Evolutionary conservation across 2,888 invertebrate genomes (phyloP), one percentile per base, ranked within the genome.

Genomic region (Flexamia atlantica): DNA sequence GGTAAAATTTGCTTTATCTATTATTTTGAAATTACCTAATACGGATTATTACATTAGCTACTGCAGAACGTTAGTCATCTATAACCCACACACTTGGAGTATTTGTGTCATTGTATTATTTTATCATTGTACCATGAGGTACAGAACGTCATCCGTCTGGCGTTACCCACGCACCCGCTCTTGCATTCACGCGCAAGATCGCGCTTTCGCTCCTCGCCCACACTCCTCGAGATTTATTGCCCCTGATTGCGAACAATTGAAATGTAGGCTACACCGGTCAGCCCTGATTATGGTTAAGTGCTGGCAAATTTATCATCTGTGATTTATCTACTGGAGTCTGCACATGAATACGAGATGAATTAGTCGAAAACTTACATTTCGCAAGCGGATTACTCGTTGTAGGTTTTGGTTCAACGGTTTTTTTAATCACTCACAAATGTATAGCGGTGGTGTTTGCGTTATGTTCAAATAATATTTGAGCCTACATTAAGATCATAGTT

Each of bases 191-290:
- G 53, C 53, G 23, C 53, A 23, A 46, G 46, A 46, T 17, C 46
- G 46, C 46, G 46, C 46, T 46, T 46, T 46, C 46, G 46, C 12
- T 46, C 46, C 23, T 23, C 53, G 53, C 53, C 53, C 53, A 53
- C 46, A 46, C 53, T 20, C 53, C 20, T 46, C 12, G 17, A 53
- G 68, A 68, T 68, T 30, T 68, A 68, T 68, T 17, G 68, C 28
- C 17, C n/a, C 32, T 68, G 68, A 68, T 68, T 68, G 68, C 68
- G 68, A 68, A 68, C 68, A 68, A 68, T 68, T 68, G 68, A 68
- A 68, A 68, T 68, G 68, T 68, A 68, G 68, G 68, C 68, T 68
- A 28, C 30, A n/a, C 68, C 53, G 53, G 53, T 53, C 53, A 23
- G 10, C 20, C 10, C 53, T 53, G 53, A 53, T 53, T 53, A 53